phyloP scores from a whole-genome alignment of 2,888 invertebrate species.

The Oxycera nigricornis region DNA sequence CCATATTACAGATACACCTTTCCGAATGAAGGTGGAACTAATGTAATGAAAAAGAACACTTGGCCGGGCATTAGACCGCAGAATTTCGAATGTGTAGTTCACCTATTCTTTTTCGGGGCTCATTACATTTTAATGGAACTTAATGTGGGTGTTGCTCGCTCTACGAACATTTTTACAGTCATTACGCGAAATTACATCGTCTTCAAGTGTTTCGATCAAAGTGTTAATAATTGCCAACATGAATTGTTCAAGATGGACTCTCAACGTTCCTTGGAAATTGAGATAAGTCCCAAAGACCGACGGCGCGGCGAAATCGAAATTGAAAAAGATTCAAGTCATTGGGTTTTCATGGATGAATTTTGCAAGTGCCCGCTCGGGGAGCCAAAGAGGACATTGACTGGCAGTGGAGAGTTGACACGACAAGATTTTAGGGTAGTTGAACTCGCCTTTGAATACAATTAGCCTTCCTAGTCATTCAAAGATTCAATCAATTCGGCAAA shows the following conservation, averaged over 20 bases:
- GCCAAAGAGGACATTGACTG: not conserved
- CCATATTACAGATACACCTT: not conserved
- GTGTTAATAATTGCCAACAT: not conserved
- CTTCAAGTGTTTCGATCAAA: not conserved
- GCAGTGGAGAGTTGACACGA: not conserved
- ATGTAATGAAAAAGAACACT: not conserved
- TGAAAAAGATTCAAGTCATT: not conserved
- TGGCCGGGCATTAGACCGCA: not conserved
- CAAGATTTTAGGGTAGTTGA: not conserved
- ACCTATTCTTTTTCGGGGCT: not conserved
- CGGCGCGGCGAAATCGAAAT: not conserved
- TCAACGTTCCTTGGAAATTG: not conserved
- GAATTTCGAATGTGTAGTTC: not conserved
- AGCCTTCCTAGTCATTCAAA: not conserved
- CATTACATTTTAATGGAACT: conserved; percentile 14
- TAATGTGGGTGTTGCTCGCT: conserved; percentile 8
- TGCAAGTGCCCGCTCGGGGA: not conserved
- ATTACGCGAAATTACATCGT: not conserved
- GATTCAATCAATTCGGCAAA: too few relatives aligned
- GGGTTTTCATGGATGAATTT: not conserved
- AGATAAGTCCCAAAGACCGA: not conserved
- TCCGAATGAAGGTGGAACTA: not conserved
- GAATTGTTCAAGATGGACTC: not conserved
- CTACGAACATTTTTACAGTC: not conserved
- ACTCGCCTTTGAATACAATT: not conserved